These are phyloP conservation scores for Tholera decimalis DNA, from an alignment of 2,888 invertebrate genomes.

Conservation along the genomic window DNA sequence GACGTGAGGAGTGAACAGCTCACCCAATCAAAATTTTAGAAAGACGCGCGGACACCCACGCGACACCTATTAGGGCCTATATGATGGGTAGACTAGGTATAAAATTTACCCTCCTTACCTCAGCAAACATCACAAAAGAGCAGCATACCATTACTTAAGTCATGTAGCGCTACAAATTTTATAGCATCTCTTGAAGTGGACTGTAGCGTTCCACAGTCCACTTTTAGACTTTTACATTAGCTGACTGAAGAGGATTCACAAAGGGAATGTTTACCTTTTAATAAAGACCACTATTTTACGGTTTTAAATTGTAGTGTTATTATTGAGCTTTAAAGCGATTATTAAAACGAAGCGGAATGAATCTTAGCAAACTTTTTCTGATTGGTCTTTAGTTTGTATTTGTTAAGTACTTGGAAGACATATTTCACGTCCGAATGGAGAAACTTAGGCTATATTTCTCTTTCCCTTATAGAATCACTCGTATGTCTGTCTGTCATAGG, in stretches of 20 bases:
- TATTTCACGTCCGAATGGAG: too few relatives aligned
- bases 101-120: background rate
- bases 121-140: conserved; percentile 24
- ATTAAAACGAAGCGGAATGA: background rate
- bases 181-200: conserved; percentile 40
- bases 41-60: too few relatives aligned
- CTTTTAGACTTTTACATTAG: too few relatives aligned
- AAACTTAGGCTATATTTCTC: too few relatives aligned
- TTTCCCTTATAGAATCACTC: too few relatives aligned
- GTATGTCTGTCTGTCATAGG: too few relatives aligned
- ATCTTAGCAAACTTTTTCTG: background rate
- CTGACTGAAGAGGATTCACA: conserved; percentile 28
- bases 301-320: conserved; percentile 24
- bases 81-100: too few relatives aligned
- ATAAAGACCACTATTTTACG: conserved; percentile 3
- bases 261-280: conserved; percentile 11
- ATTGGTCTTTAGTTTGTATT: background rate
- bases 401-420: too few relatives aligned
- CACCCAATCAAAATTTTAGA: too few relatives aligned
- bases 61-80: too few relatives aligned
- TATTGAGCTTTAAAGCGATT: conserved; percentile 1
- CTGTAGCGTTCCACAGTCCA: too few relatives aligned
- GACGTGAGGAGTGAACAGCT: too few relatives aligned
- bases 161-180: conserved; percentile 47
- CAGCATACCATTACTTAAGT: conserved; percentile 33